Evolutionary conservation across 2,797 vertebrate species (phyloP).

Genomic region (Clarias fuscus): DNA sequence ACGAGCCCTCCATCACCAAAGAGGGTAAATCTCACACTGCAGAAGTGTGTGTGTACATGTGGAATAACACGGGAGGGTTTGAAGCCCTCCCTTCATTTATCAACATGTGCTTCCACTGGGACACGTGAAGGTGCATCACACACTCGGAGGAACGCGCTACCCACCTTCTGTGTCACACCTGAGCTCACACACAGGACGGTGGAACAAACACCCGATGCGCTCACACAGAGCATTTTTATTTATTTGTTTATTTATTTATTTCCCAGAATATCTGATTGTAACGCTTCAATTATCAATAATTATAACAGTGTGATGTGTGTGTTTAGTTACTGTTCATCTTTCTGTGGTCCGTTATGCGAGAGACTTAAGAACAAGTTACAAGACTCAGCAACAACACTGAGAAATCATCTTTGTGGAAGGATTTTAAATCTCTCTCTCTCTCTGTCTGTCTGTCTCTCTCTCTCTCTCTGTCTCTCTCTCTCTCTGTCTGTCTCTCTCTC

Average conservation of each 20-base stretch:
- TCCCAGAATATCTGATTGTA: background rate
- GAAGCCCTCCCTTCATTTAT: background rate
- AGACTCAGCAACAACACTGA: background rate
- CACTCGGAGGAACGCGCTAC: background rate
- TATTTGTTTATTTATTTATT: no score
- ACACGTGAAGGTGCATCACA: background rate
- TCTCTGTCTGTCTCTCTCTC: no score
- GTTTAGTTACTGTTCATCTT: background rate
- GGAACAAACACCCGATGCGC: background rate
- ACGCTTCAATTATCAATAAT: background rate
- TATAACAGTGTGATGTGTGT: no score
- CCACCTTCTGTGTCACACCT: background rate
- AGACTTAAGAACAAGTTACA: background rate
- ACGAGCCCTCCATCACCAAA: slow-evolving; percentile 47
- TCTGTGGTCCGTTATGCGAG: no score
- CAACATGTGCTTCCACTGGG: background rate
- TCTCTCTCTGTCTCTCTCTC: background rate
- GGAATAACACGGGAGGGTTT: background rate
- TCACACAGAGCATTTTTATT: background rate
- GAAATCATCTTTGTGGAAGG: background rate
- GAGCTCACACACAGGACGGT: background rate
- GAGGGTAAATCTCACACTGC: slow-evolving; percentile 28
- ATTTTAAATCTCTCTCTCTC: background rate
- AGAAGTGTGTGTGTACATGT: background rate
- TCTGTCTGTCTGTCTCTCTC: background rate